Base-by-base conservation (phyloP, 2,888 invertebrate genomes). In the Drosophila koepferae region DNA sequence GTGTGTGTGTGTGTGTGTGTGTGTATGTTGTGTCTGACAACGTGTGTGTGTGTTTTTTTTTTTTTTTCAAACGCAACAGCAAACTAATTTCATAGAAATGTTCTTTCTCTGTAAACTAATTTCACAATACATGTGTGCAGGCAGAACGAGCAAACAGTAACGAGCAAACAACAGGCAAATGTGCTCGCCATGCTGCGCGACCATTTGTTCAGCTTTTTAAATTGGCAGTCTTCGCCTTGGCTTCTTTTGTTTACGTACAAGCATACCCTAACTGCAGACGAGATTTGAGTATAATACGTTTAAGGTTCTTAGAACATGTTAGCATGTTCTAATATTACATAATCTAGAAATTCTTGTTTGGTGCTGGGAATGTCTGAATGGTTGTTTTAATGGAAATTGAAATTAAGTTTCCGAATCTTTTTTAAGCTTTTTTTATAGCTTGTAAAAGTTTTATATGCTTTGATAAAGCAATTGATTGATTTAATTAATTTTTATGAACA, bases 31-130 rank as follows among this genome's bases (percentile, higher is more conserved):
- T 23, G 23, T 23, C 23, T 23, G 23, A 23, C 23, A 23, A 4
- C 23, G 23, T 63, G 28, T 60, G 10, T 54, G 48, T 31, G 58
- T 60, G 64, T 43, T 63, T 23, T 28, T 2, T 40, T 40, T 18
- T 23, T 46, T 3, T 46, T 56, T 67, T 49, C 48, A 43, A 53
- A 28, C 41, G 58, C 54, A 71, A 69, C 46, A 44, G 74, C 75
- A 80, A 75, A 84, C 86, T 80, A 85, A 86, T 87, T 86, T 87
- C 65, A 71, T 77, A 81, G 83, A 85, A 86, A 77, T 85, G 80
- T 75, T 74, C 63, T 60, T 58, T 51, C 63, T 72, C 53, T 79
- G 82, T 82, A 72, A 80, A 74, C 72, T 72, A 76, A 81, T 77
- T 80, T 72, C 73, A 58, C 70, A 49, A 69, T 82, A 77, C 63